Evolutionary conservation across 2,797 vertebrate genomes (phyloP).

Genomic region (Poeciliopsis infans): DNA sequence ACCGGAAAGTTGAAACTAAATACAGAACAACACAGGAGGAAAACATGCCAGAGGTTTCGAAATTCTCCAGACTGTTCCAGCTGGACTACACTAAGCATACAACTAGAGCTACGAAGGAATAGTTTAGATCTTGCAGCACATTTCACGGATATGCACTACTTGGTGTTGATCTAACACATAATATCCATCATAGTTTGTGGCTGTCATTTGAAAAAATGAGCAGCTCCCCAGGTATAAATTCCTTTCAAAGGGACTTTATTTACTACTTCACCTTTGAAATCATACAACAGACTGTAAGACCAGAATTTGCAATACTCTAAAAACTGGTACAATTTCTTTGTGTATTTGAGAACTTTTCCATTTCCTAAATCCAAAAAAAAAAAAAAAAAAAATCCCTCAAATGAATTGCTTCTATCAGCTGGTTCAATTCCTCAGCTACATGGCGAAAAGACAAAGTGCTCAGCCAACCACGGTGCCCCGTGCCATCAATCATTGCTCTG

Average conservation of each 20-base stretch:
- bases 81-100: neutral
- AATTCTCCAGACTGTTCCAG: neutral
- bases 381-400: conserved; percentile 54
- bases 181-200: neutral
- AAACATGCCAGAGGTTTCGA: neutral
- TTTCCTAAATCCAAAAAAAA: conserved; percentile 62
- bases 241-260: neutral
- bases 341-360: conserved; percentile 53
- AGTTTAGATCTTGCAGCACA: neutral
- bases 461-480: conserved; percentile 75
- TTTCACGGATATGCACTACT: neutral
- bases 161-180: neutral
- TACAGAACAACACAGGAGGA: neutral
- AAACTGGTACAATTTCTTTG: conserved; percentile 33
- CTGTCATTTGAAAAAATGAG: neutral
- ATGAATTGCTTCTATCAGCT: conserved; percentile 83
- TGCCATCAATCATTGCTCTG: conserved; percentile 79
- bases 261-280: neutral
- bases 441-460: conserved; percentile 81
- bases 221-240: neutral
- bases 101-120: neutral
- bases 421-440: conserved; percentile 76
- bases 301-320: conserved; percentile 9
- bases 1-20: neutral
- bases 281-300: neutral